Evolutionary conservation across 2,797 vertebrate species (phyloP).

Genomic region (Discoglossus pictus): DNA sequence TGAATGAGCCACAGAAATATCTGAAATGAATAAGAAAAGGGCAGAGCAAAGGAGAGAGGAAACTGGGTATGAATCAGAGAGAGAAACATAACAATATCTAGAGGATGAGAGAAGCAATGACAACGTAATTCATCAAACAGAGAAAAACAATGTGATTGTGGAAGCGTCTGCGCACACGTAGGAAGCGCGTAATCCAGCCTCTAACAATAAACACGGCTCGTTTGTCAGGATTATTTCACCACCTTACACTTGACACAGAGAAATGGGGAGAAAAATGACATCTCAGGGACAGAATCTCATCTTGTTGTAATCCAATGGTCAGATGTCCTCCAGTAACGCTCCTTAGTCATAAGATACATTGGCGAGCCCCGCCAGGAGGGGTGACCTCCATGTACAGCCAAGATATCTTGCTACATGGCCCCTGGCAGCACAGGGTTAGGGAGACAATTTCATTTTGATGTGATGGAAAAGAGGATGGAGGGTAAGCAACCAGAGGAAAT

Average conservation of each 20-base stretch:
- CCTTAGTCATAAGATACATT: slow-evolving; percentile 32
- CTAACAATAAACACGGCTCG: slow-evolving; percentile 10
- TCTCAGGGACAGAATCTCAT: slow-evolving; percentile 30
- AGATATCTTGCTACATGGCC: no score
- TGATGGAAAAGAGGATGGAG: no score
- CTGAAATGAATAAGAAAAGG: no score
- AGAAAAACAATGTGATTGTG: slow-evolving; percentile 31
- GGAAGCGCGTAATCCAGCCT: slow-evolving; percentile 19
- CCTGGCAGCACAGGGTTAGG: no score
- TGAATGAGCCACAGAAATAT: no score
- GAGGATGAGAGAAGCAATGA: slow-evolving; percentile 13
- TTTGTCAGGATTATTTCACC: slow-evolving; percentile 35
- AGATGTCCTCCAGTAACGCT: slow-evolving; percentile 25
- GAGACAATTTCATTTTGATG: no score
- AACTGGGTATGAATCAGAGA: not conserved
- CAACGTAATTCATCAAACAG: slow-evolving; percentile 40
- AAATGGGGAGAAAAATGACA: slow-evolving; percentile 35
- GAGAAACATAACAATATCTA: slow-evolving; percentile 8
- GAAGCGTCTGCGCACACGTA: slow-evolving; percentile 16
- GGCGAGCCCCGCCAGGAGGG: not conserved
- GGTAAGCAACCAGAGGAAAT: no score
- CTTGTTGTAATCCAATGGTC: slow-evolving; percentile 18
- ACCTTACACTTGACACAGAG: slow-evolving; percentile 22
- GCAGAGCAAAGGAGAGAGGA: not conserved
- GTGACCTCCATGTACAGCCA: slow-evolving; percentile 37